Conservation (phyloP, 2,888 invertebrate genomes). For the Drosophila mercatorum region DNA sequence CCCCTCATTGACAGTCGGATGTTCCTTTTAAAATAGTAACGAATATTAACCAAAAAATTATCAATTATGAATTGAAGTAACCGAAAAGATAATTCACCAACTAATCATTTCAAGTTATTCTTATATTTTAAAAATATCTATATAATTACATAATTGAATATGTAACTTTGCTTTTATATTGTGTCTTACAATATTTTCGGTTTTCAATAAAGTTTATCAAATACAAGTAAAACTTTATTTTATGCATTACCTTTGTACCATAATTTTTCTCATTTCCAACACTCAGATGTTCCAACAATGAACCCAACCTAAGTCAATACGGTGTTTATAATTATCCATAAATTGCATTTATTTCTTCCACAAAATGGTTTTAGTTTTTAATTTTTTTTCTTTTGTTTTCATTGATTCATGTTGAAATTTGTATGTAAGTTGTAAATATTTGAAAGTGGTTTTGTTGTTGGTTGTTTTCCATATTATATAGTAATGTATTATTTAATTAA, state of each 20-base stretch:
- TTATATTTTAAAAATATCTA: background rate
- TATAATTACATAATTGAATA: slow-evolving; percentile 42
- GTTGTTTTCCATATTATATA: slow-evolving; percentile 56
- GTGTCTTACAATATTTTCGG: background rate
- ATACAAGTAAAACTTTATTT: background rate
- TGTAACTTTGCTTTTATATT: slow-evolving; percentile 20
- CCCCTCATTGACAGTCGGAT: slow-evolving; percentile 43
- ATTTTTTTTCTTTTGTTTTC: slow-evolving; percentile 42
- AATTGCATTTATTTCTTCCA: slow-evolving; percentile 76
- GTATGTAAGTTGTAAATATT: slow-evolving; percentile 76
- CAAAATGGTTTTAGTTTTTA: slow-evolving; percentile 60
- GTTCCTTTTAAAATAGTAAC: slow-evolving; percentile 12
- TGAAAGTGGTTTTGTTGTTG: slow-evolving; percentile 60
- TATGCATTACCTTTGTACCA: too few relatives aligned
- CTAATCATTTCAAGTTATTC: background rate
- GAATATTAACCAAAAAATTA: background rate
- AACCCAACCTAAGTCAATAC: background rate
- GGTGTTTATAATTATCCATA: slow-evolving; percentile 67
- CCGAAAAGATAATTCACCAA: background rate
- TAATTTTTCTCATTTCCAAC: background rate
- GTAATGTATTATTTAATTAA: slow-evolving; percentile 55
- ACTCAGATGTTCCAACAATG: background rate
- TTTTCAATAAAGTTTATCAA: slow-evolving; percentile 11
- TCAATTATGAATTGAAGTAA: background rate
- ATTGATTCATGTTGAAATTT: slow-evolving; percentile 74